Conservation (phyloP, 2,113 vertebrate genomes). For the Gymnorhina tibicen region DNA sequence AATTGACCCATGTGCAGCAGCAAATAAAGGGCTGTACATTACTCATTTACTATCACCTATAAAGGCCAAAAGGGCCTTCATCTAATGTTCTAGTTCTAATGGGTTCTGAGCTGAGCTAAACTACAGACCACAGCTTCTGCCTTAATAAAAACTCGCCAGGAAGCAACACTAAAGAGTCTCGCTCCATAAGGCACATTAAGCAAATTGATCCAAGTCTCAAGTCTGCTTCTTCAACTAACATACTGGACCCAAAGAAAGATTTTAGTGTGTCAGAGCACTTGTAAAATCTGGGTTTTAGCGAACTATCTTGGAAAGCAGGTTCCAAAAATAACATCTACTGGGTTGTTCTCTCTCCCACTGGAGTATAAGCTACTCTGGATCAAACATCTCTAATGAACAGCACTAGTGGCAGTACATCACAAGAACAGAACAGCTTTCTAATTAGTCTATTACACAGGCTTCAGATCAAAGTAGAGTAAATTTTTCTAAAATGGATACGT, state of each 20-base stretch:
- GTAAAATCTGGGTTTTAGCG: not conserved
- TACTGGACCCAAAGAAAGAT: not conserved
- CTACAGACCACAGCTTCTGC: not conserved
- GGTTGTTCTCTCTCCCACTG: not conserved
- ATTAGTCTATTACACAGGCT: not conserved
- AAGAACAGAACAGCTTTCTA: not conserved
- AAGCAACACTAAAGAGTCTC: not conserved
- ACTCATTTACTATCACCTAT: not conserved
- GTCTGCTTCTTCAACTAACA: not conserved
- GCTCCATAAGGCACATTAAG: not conserved
- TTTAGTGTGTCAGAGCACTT: not conserved
- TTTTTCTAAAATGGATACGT: not conserved
- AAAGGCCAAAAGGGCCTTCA: not conserved
- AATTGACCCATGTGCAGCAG: not conserved
- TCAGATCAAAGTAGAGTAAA: not conserved
- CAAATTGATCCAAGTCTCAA: not conserved
- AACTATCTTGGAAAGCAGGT: not conserved
- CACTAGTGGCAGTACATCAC: not conserved
- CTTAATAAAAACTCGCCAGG: not conserved
- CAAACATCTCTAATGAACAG: conserved; percentile 2
- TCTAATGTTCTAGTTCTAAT: not conserved
- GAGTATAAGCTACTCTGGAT: not conserved
- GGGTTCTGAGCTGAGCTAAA: not conserved
- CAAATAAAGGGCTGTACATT: not conserved
- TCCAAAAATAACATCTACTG: not conserved